A percentile compares a stretch with the other conserved stretches of the same genome.
Evolutionary conservation across 2,113 vertebrate genomes (phyloP).

Genomic region (Melanerpes formicivorus): DNA sequence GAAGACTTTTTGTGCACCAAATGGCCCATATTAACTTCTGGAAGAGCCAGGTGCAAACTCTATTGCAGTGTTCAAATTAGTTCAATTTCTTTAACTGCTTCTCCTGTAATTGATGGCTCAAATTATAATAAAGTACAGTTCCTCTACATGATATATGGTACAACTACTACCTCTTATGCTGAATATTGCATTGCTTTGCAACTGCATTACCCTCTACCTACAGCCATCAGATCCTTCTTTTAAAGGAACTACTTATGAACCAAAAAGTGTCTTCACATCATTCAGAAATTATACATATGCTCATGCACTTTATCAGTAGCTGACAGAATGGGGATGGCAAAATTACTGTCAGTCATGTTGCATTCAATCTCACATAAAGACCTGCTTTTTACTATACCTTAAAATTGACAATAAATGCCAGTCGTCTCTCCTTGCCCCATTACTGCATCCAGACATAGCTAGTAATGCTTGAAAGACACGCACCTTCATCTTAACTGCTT

Average conservation of each 20-base stretch:
- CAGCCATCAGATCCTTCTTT: not conserved
- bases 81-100: constrained; percentile 62
- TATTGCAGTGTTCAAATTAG: constrained; percentile 57
- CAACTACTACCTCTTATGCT: constrained; percentile 52
- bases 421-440: constrained; percentile 33
- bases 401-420: constrained; percentile 68
- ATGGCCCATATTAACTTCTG: constrained; percentile 61
- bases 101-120: constrained; percentile 52
- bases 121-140: constrained; percentile 56
- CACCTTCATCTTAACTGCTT: constrained; percentile 22
- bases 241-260: constrained; percentile 49
- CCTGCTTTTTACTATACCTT: constrained; percentile 56
- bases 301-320: constrained; percentile 58
- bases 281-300: constrained; percentile 69
- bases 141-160: constrained; percentile 58
- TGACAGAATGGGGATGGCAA: constrained; percentile 60
- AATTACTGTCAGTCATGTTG: constrained; percentile 65
- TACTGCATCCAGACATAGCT: constrained; percentile 22
- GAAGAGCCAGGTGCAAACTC: constrained; percentile 57
- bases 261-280: constrained; percentile 62
- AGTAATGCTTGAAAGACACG: constrained; percentile 1
- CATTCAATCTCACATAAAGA: constrained; percentile 67
- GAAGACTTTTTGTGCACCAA: constrained; percentile 56
- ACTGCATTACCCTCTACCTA: constrained; percentile 37
- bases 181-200: constrained; percentile 66